Percentiles rank a stretch among this genome's conserved stretches.
These are phyloP conservation scores for Pachyrhynchus sulphureomaculatus DNA, from an alignment of 1,140 invertebrate species.

Conservation along the genomic window DNA sequence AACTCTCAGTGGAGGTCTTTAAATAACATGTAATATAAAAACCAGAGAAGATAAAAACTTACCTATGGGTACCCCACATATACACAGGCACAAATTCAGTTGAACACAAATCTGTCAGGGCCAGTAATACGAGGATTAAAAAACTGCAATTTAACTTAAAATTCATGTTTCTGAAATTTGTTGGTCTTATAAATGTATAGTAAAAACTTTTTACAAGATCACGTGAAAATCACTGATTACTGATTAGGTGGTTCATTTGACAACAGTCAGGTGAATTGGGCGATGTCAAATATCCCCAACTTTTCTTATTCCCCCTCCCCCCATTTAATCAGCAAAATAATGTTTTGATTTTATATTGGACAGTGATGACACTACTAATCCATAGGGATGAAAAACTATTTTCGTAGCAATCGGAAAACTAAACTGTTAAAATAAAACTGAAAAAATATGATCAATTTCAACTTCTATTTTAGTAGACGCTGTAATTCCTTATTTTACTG, in stretches of 20 bases:
- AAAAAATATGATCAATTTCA: no score
- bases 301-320: not conserved
- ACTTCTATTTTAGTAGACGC: no score
- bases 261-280: conserved; percentile 40
- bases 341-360: no score
- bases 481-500: no score
- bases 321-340: no score
- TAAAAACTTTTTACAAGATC: conserved; percentile 25
- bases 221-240: conserved; percentile 41
- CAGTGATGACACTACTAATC: no score
- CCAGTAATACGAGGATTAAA: conserved; percentile 17
- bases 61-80: conserved; percentile 47
- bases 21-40: conserved; percentile 19
- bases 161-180: conserved; percentile 27
- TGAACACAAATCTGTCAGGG: conserved; percentile 8
- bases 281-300: conserved; percentile 12
- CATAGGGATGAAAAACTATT: no score
- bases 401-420: no score
- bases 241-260: conserved; percentile 29
- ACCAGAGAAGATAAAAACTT: conserved; percentile 35
- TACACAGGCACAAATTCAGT: conserved; percentile 49
- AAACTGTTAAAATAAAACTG: no score
- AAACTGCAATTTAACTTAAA: conserved; percentile 1
- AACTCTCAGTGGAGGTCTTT: not conserved
- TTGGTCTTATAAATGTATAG: conserved; percentile 8